Evolutionary conservation across 2,888 invertebrate genomes (phyloP).

Genomic region (Dynastes tityus): DNA sequence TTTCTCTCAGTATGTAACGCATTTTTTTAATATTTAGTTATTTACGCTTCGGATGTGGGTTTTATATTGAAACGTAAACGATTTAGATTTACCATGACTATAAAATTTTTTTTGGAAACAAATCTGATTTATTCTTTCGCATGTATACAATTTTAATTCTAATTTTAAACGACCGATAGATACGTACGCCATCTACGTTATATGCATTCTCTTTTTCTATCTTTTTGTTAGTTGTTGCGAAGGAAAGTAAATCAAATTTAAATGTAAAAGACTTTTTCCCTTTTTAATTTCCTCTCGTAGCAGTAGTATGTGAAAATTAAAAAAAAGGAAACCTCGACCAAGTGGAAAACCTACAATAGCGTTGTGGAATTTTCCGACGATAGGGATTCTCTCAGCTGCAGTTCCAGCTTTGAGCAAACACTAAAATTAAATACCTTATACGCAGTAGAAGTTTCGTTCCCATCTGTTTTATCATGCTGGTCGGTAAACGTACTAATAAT

Average conservation of each 20-base stretch:
- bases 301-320: constrained; percentile 18
- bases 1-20: too few species aligned
- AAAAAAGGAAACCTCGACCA: neutral
- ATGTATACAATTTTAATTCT: too few species aligned
- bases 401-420: constrained; percentile 25
- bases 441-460: neutral
- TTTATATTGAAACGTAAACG: neutral
- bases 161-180: neutral
- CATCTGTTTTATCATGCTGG: neutral
- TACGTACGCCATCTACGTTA: constrained; percentile 2
- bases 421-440: constrained; percentile 7
- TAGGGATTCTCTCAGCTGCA: constrained; percentile 1
- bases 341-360: constrained; percentile 20
- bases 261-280: constrained; percentile 27
- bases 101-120: too few species aligned
- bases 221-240: constrained; percentile 6
- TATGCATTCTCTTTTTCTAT: neutral
- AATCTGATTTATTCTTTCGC: too few species aligned
- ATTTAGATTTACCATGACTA: neutral
- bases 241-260: constrained; percentile 27
- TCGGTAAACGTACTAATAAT: neutral
- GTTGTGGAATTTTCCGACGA: constrained; percentile 20
- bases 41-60: neutral
- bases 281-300: constrained; percentile 15
- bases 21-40: too few species aligned